Evolutionary conservation across 37 sponge, comb jelly and placozoan species (phyloP).

Genomic region (Ianthella basta): DNA sequence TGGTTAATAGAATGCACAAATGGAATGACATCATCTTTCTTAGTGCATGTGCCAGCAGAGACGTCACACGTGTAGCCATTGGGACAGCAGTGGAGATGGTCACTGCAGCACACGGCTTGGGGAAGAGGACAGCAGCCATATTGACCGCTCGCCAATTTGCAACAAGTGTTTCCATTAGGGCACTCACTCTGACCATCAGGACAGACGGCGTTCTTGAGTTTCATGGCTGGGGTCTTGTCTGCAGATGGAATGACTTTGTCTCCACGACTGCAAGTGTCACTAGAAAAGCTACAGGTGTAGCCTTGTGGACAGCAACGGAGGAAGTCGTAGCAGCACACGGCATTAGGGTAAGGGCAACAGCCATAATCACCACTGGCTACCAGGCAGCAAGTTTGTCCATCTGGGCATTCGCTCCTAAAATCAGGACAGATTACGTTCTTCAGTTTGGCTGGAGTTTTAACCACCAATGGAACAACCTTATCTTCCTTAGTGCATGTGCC

Average conservation of each 20-base stretch:
- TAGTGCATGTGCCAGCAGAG: constrained; percentile 52
- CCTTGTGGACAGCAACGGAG: constrained; percentile 80
- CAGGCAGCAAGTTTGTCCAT: constrained; percentile 76
- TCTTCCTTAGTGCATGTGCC: constrained; percentile 50
- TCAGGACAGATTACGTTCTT: constrained; percentile 7
- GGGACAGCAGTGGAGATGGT: constrained; percentile 70
- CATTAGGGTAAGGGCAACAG: constrained; percentile 78
- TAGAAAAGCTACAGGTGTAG: constrained; percentile 41
- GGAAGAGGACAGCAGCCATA: constrained; percentile 82
- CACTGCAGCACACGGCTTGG: constrained; percentile 79
- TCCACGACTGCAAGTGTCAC: constrained; percentile 4
- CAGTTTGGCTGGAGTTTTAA: constrained; percentile 13
- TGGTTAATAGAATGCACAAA: too few species aligned
- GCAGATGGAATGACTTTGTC: not conserved
- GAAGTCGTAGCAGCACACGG: constrained; percentile 76
- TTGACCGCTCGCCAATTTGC: constrained; percentile 39
- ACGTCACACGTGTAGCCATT: constrained; percentile 66
- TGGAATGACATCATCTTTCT: not conserved
- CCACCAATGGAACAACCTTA: not conserved
- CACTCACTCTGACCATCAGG: constrained; percentile 66
- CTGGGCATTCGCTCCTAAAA: constrained; percentile 34
- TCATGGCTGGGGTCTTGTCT: constrained; percentile 2
- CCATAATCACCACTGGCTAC: constrained; percentile 55
- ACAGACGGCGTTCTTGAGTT: constrained; percentile 39
- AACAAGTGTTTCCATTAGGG: constrained; percentile 75